Percentiles rank a stretch among this genome's conserved stretches.
Conservation (phyloP, 2,797 vertebrate species). For the Prunella strophiata region DNA sequence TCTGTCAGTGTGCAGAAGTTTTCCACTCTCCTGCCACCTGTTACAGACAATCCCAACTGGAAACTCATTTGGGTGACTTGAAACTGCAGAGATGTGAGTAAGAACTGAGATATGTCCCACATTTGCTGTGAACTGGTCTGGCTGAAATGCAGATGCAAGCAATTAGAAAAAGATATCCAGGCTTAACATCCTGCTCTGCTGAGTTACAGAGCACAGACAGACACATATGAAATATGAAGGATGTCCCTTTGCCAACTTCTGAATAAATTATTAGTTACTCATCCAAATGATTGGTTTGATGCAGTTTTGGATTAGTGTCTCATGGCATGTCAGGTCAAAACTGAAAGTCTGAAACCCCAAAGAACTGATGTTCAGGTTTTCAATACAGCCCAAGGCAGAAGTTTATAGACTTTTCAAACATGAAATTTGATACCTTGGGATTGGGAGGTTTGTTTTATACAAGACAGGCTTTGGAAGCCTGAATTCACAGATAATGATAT, state of each 20-base stretch:
- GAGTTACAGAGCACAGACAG: not conserved
- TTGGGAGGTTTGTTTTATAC: not conserved
- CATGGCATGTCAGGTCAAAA: not conserved
- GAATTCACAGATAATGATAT: not conserved
- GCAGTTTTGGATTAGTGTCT: not conserved
- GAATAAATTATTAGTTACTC: conserved; percentile 6
- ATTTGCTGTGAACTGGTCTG: not conserved
- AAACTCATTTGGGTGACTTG: not conserved
- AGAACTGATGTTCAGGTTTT: not conserved
- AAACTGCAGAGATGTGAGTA: not conserved
- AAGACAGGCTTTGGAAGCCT: not conserved
- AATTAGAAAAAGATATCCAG: not conserved
- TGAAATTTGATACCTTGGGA: not conserved
- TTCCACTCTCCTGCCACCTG: not conserved
- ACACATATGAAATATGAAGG: conserved; percentile 14
- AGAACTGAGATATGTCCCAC: not conserved
- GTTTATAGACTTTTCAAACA: not conserved
- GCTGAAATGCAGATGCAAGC: not conserved
- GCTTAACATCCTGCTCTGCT: not conserved
- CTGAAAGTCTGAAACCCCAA: not conserved
- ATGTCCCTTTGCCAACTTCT: not conserved
- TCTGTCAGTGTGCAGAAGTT: not conserved
- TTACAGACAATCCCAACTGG: not conserved
- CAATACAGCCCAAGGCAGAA: not conserved
- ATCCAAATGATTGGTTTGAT: not conserved